Conservation (phyloP, 1,140 invertebrate species). For the Drosophila tani region DNA sequence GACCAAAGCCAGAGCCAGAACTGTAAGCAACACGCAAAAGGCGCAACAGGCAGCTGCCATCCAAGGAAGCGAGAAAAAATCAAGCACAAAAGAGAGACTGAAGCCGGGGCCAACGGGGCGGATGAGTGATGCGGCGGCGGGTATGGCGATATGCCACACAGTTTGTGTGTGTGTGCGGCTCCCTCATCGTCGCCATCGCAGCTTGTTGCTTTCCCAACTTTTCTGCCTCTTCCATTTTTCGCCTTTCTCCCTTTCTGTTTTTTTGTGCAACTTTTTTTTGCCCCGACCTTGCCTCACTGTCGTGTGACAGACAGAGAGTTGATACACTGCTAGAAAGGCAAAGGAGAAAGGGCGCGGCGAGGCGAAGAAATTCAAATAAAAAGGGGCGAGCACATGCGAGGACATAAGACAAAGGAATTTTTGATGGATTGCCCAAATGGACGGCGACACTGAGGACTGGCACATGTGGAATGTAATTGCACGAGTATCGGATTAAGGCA, state of each 20-base stretch:
- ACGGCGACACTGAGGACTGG: constrained; percentile 24
- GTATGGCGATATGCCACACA: constrained; percentile 9
- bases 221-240: constrained; percentile 24
- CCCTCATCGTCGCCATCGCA: constrained; percentile 74
- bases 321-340: constrained; percentile 32
- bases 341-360: neutral
- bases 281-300: constrained; percentile 21
- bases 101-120: constrained; percentile 19
- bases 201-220: constrained; percentile 81
- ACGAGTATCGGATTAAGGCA: constrained; percentile 34
- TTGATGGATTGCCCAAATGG: constrained; percentile 52
- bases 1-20: constrained; percentile 19
- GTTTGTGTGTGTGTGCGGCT: constrained; percentile 1
- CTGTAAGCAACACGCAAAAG: constrained; percentile 78
- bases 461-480: constrained; percentile 54
- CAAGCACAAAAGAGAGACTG: constrained; percentile 21
- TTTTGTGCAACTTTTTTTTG: constrained; percentile 15
- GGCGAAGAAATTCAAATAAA: constrained; percentile 8
- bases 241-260: neutral
- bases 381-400: neutral
- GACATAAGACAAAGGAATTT: constrained; percentile 47
- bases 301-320: constrained; percentile 35
- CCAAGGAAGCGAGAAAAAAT: constrained; percentile 22
- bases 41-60: constrained; percentile 69
- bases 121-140: constrained; percentile 18